A percentile compares a stretch with the other conserved stretches of the same genome.
Conservation (phyloP, 2,113 vertebrate genomes). For the Psammodynastes pulverulentus region DNA sequence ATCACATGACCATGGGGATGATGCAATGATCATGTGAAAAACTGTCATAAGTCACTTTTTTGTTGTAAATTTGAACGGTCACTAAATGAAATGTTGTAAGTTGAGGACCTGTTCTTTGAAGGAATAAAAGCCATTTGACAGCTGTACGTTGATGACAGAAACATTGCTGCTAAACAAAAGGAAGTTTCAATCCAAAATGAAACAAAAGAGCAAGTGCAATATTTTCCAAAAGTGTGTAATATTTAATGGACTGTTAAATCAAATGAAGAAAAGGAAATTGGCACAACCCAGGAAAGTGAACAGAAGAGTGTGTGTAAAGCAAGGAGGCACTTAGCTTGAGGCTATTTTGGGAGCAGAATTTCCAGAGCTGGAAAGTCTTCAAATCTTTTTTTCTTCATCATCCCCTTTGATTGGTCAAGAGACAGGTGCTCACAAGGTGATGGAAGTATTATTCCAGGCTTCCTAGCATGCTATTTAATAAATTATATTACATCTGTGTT, state of each 20-base stretch:
- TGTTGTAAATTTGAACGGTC: not conserved
- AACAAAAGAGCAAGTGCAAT: constrained; percentile 40
- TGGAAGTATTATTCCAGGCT: constrained; percentile 67
- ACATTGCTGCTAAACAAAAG: constrained; percentile 40
- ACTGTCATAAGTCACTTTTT: not conserved
- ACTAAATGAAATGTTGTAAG: not conserved
- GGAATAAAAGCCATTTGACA: constrained; percentile 42
- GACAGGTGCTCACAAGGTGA: constrained; percentile 70
- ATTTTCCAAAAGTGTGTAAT: constrained; percentile 46
- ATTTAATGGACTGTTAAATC: constrained; percentile 54
- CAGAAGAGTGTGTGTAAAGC: constrained; percentile 42
- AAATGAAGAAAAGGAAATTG: not conserved
- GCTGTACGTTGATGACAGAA: constrained; percentile 54
- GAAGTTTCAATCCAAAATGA: constrained; percentile 42
- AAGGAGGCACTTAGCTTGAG: constrained; percentile 56
- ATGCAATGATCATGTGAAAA: not conserved
- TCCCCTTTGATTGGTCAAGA: constrained; percentile 70
- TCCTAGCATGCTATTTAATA: not conserved
- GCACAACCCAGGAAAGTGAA: not conserved
- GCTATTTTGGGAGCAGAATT: constrained; percentile 74
- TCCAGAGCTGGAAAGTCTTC: constrained; percentile 63
- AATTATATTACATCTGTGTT: not conserved
- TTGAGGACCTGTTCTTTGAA: not conserved
- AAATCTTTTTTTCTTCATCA: constrained; percentile 38
- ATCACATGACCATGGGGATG: not conserved